Evolutionary conservation across 92 coral and sea anemone species (phyloP), one percentile per base, ranked within the genome.

Genomic region (Palythoa grandis): DNA sequence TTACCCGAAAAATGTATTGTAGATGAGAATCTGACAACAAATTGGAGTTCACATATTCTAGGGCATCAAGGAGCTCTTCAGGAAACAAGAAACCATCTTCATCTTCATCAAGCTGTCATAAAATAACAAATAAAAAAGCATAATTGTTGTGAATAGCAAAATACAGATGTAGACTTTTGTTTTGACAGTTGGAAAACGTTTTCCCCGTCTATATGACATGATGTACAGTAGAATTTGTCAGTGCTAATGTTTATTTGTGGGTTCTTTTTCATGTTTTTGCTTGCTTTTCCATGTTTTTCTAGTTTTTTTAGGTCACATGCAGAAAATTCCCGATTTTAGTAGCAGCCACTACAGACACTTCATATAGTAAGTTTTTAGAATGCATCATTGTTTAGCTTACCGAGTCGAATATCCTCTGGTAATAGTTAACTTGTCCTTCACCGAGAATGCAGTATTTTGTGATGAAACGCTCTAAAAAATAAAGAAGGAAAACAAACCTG

Each of bases 1-100:
- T 92, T 87, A 96, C 99, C 93, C 99, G 87, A 83, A 84, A 95
- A 75, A 96, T 95, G 80, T 96, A 96, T 25, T 72, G 88, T 24
- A 96, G 86, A 79, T 96, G 99, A 6, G 98, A 90, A 86, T 96
- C 97, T 3, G 91, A 76, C 91, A 96, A 73, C 71, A 96, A 76
- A 63, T 91, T 93, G 24, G 95, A 89, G 86, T 96, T 96, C 56
- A 96, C 97, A 79, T 92, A 86, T 74, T 95, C 97, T 40, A 96
- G 86, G 50, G 99, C 98, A 72, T 95, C 98, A 23, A 96, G 88
- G 61, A 93, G 83, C 57, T 96, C 98, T 70, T 95, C 99, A 11
- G 98, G 98, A 78, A 93, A 96, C 50, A 96, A 85, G 82, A 78
- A 88, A 50, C 97, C 99, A 88, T 96, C 98, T 22, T 88, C 63